Conservation (phyloP, 2,113 vertebrate species). For the Vidua macroura region DNA sequence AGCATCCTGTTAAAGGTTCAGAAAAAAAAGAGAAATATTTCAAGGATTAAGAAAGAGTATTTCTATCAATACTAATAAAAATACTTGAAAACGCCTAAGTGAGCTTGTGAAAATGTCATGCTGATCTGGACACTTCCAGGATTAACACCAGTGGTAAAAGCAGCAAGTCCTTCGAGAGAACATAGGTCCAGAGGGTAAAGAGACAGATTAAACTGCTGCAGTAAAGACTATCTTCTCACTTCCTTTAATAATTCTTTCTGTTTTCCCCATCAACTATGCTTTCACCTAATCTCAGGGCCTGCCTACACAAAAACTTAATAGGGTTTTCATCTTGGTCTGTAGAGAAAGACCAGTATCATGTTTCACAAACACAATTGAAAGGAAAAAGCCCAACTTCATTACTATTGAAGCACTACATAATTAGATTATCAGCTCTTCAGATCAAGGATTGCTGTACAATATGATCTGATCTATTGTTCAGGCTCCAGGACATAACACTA, state of each 20-base stretch:
- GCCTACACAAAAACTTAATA: neutral
- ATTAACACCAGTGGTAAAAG: neutral
- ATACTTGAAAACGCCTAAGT: neutral
- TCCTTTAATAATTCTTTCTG: neutral
- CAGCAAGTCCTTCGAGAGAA: neutral
- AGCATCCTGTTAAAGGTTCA: slow-evolving; percentile 76
- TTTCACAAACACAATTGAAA: neutral
- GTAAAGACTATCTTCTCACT: neutral
- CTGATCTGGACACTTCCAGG: neutral
- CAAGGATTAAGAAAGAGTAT: neutral
- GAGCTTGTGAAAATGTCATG: neutral
- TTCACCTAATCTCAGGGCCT: neutral
- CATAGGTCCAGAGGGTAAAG: neutral
- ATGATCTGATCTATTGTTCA: neutral
- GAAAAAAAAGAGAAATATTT: neutral
- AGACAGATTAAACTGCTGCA: neutral
- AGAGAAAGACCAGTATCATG: neutral
- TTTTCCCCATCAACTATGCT: neutral
- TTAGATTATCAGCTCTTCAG: neutral
- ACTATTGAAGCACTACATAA: neutral
- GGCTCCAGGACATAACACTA: neutral
- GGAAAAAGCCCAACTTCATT: neutral
- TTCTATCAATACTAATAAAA: neutral
- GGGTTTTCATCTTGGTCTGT: neutral
- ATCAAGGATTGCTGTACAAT: neutral